A percentile compares a stretch with the other conserved stretches of the same genome.
phyloP scores from a whole-genome alignment of 2,113 vertebrate genomes.

The Bungarus multicinctus region DNA sequence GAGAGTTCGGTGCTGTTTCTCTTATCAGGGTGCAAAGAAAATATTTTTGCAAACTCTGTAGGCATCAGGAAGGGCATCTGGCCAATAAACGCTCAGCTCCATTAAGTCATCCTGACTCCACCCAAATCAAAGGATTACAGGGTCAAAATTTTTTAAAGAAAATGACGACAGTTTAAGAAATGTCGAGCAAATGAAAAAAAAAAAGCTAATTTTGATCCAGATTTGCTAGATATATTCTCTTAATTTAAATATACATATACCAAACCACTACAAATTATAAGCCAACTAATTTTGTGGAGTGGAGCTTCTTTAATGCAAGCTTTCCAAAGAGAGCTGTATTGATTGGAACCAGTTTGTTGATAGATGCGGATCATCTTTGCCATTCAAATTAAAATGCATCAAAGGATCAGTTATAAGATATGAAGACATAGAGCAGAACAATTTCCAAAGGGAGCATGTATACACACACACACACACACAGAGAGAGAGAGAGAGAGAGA shows the following conservation, averaged over 20 bases:
- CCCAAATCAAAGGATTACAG: neutral
- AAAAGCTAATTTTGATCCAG: slow-evolving; percentile 12
- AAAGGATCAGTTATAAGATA: slow-evolving; percentile 35
- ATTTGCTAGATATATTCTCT: slow-evolving; percentile 48
- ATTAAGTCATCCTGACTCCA: neutral
- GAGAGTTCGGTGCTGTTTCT: neutral
- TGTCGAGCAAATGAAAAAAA: neutral
- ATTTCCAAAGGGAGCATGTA: neutral
- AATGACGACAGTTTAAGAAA: slow-evolving; percentile 30
- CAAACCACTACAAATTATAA: neutral
- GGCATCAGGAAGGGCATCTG: neutral
- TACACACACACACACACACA: too few relatives aligned
- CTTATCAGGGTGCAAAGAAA: neutral
- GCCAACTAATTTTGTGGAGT: slow-evolving; percentile 36
- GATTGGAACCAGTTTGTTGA: slow-evolving; percentile 42
- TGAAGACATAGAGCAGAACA: neutral
- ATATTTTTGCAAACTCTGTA: neutral
- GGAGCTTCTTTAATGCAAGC: slow-evolving; percentile 45
- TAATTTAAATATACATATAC: slow-evolving; percentile 41
- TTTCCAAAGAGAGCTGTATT: slow-evolving; percentile 54
- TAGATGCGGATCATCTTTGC: slow-evolving; percentile 45
- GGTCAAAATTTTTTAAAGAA: neutral
- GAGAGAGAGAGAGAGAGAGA: too few relatives aligned
- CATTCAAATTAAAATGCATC: slow-evolving; percentile 42
- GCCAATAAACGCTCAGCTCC: neutral